Evolutionary conservation across 1,140 invertebrate genomes (phyloP).

Genomic region (Cherax destructor): DNA sequence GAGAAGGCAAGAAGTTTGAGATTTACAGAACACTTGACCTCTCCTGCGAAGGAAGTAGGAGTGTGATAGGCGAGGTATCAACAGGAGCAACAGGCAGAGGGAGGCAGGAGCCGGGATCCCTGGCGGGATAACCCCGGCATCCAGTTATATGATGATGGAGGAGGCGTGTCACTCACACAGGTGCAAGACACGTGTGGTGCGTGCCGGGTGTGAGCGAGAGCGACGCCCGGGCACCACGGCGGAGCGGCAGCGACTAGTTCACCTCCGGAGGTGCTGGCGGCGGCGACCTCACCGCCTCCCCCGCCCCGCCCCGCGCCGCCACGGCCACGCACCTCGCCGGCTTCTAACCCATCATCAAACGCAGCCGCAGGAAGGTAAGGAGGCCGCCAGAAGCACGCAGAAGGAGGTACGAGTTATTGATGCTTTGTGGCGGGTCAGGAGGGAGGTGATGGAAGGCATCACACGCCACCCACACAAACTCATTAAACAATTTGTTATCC

Average conservation of each 20-base stretch:
- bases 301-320: slow-evolving; percentile 9
- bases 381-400: neutral
- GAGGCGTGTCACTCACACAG: neutral
- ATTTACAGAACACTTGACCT: too few relatives aligned
- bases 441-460: neutral
- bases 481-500: neutral
- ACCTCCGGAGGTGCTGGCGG: neutral
- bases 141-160: neutral
- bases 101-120: neutral
- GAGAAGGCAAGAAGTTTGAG: neutral
- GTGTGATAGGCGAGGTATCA: neutral
- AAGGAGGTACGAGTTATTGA: neutral
- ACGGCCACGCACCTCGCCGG: slow-evolving; percentile 10
- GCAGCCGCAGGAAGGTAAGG: neutral
- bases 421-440: neutral
- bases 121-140: neutral
- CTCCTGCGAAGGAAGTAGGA: neutral
- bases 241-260: slow-evolving; percentile 1
- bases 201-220: slow-evolving; percentile 11
- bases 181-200: neutral
- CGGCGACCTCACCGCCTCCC: neutral
- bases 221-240: slow-evolving; percentile 7
- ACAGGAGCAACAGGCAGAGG: neutral
- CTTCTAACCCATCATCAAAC: slow-evolving; percentile 13
- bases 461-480: neutral